A percentile compares a stretch with the other conserved stretches of the same genome.
phyloP scores from a whole-genome alignment of 2,113 vertebrate species.

The Mustelus asterias region DNA sequence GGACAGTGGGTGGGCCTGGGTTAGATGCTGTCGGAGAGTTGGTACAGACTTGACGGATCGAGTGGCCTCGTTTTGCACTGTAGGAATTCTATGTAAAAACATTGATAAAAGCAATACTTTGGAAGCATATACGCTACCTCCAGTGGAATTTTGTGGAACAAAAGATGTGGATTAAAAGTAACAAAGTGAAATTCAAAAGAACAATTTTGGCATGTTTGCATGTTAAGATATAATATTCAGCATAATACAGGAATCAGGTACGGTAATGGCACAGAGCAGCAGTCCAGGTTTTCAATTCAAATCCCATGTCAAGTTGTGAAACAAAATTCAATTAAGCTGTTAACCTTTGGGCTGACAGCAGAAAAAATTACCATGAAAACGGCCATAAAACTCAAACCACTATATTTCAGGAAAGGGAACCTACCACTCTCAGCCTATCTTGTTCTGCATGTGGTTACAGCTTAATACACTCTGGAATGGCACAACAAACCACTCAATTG shows the following conservation, averaged over 20 bases:
- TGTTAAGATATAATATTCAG: background rate
- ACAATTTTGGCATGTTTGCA: background rate
- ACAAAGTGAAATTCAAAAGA: background rate
- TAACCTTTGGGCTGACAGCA: background rate
- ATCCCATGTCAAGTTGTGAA: background rate
- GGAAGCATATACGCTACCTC: background rate
- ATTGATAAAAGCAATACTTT: background rate
- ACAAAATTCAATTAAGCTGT: background rate
- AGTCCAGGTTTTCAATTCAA: background rate
- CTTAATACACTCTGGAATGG: background rate
- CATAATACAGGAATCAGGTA: background rate
- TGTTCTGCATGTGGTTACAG: background rate
- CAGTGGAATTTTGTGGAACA: background rate
- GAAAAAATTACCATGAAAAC: background rate
- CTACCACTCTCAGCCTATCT: background rate
- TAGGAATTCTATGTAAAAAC: background rate
- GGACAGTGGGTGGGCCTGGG: no score
- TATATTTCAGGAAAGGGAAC: background rate
- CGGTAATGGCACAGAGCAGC: background rate
- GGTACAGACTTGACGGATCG: no score
- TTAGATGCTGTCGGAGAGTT: no score
- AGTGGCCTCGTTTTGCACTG: no score
- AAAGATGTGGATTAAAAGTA: background rate
- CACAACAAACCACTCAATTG: background rate
- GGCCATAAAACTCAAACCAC: background rate